Evolutionary conservation across 1,140 invertebrate genomes (phyloP), one percentile per base, ranked within the genome.

Genomic region (Catajapyx aquilonaris): DNA sequence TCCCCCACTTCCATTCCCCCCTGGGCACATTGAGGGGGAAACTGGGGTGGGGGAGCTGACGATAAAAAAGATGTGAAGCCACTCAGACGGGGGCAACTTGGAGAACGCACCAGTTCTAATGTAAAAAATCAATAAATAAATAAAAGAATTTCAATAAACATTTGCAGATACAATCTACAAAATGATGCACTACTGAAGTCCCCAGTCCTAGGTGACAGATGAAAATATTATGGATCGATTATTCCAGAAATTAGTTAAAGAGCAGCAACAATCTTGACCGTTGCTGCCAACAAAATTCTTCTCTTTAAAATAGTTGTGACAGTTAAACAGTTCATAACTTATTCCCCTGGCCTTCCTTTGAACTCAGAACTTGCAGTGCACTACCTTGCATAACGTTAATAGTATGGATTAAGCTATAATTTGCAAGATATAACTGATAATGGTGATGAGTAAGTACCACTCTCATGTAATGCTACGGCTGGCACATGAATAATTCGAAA

Each of bases 61-160:
- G 23, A 28, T 28, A 28, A 28, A 28, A 28, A 28, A 28, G 23
- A 28, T 28, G n/a, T n/a, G n/a, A n/a, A n/a, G n/a, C 23, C 23
- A 28, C 7, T 9, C 7, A 28, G 23, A 13, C 23, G 23, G 13
- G 23, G 23, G 23, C 23, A 28, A 13, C 23, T 28, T 28, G 23
- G 23, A 13, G 23, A 28, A 28, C 23, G 23, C 13, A 28, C 23
- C 13, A 28, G 23, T 28, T 28, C 23, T 28, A 13, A 28, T 9
- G 13, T 9, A 28, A 13, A 13, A 28, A 28, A 28, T 9, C 23
- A 28, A 9, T 9, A 13, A 7, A 28, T 7, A 7, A 9, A 9
- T 9, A 28, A 28, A 28, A 13, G 23, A 28, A 28, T 28, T 7
- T 28, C 13, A 7, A n/a, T n/a, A n/a, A n/a, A n/a, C 23, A 28